phyloP scores from a whole-genome alignment of 2,113 vertebrate species.

The Grammomys dolichurus region DNA sequence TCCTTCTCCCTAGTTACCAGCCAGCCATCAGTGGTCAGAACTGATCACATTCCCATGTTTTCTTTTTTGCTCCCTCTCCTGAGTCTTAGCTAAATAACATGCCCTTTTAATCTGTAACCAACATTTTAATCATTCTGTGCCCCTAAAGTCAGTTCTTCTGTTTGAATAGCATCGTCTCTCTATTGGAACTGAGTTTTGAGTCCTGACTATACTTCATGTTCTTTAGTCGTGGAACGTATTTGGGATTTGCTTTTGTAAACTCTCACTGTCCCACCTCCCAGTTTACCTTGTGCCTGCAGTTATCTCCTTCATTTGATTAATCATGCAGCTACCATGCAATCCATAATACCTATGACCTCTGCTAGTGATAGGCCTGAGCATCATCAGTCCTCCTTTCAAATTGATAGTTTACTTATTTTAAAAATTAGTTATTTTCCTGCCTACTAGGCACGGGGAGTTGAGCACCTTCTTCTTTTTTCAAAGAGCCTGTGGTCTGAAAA shows the following conservation, averaged over 20 bases:
- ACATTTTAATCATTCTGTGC: not conserved
- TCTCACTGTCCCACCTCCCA: not conserved
- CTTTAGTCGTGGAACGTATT: not conserved
- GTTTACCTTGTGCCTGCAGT: not conserved
- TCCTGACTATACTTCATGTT: not conserved
- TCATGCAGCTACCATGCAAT: not conserved
- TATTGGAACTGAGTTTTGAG: not conserved
- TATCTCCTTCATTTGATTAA: not conserved
- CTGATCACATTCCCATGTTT: not conserved
- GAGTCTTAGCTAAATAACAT: not conserved
- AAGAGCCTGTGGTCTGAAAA: not conserved
- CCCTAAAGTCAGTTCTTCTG: not conserved
- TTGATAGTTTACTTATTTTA: conserved; percentile 37
- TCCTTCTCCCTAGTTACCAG: not conserved
- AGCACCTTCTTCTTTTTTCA: not conserved
- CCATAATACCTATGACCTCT: not conserved
- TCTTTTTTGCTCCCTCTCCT: not conserved
- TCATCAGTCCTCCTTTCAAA: conserved; percentile 15
- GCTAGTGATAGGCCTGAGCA: not conserved
- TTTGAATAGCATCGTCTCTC: conserved; percentile 32
- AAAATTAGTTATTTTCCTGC: conserved; percentile 30
- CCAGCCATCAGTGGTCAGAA: not conserved
- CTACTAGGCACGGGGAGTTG: not conserved
- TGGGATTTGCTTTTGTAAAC: conserved; percentile 42
- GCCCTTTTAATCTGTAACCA: not conserved